These are phyloP conservation scores for Sinosuthora webbiana DNA, from an alignment of 2,113 vertebrate species.

Conservation along the genomic window DNA sequence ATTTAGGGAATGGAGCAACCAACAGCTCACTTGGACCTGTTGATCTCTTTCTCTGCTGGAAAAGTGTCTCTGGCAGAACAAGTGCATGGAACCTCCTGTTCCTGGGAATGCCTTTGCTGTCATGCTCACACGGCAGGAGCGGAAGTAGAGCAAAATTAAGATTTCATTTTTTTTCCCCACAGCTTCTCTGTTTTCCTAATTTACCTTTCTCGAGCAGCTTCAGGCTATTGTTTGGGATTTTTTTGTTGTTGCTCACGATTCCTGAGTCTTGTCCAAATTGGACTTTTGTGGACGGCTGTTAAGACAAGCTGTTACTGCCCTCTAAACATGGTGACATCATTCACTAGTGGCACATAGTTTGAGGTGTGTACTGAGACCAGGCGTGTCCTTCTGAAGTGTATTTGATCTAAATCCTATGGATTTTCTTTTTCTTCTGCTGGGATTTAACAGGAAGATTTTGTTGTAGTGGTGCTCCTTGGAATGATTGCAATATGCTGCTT, in stretches of 20 bases:
- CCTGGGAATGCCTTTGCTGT: neutral
- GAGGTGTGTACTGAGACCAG: neutral
- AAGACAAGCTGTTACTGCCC: neutral
- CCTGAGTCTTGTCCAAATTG: neutral
- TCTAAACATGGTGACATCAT: rapidly evolving
- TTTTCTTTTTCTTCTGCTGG: neutral
- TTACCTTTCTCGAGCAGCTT: neutral
- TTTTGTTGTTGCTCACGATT: neutral
- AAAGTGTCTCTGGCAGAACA: neutral
- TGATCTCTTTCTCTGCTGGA: neutral
- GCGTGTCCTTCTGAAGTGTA: neutral
- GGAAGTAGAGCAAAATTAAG: neutral
- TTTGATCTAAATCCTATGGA: neutral
- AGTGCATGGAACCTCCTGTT: neutral
- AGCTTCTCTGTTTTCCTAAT: neutral
- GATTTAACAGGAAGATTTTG: neutral
- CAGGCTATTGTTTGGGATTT: neutral
- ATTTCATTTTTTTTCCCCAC: neutral
- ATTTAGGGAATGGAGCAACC: neutral
- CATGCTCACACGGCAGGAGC: rapidly evolving
- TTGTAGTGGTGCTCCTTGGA: neutral
- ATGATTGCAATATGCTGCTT: neutral
- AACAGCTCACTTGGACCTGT: rapidly evolving
- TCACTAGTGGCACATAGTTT: neutral
- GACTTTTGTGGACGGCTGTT: neutral